Percentiles rank a stretch among this genome's conserved stretches.
These are phyloP conservation scores for Odontocolon sp. DNA, from an alignment of 2,888 invertebrate species.

Conservation along the genomic window DNA sequence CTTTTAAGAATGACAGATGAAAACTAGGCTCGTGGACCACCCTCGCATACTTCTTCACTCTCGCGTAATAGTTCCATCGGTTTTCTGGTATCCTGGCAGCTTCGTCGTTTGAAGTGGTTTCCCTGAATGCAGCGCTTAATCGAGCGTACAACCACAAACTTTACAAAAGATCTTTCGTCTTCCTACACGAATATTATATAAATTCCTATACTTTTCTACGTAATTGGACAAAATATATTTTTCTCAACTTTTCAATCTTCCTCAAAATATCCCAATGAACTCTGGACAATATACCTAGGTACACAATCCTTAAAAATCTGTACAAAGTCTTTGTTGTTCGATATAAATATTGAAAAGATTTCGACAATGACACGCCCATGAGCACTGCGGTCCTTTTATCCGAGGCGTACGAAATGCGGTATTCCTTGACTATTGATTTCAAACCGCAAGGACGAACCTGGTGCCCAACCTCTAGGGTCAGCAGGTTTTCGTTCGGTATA, in stretches of 20 bases:
- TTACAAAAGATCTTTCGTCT: neutral
- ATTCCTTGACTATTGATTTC: neutral
- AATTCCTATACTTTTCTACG: neutral
- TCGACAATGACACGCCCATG: too few species aligned
- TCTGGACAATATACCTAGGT: too few species aligned
- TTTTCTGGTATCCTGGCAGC: constrained; percentile 53
- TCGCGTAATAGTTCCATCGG: constrained; percentile 16
- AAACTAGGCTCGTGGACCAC: neutral
- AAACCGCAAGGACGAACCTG: neutral
- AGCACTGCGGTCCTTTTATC: too few species aligned
- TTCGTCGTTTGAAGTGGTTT: constrained; percentile 57
- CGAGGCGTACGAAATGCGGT: too few species aligned
- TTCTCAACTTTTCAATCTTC: too few species aligned
- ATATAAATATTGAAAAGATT: too few species aligned
- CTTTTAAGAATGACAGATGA: constrained; percentile 22
- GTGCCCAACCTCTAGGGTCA: too few species aligned
- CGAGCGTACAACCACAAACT: constrained; percentile 15
- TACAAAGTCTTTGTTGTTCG: too few species aligned
- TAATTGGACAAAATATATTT: neutral
- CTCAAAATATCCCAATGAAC: too few species aligned
- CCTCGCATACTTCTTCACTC: neutral
- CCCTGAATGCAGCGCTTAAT: constrained; percentile 39
- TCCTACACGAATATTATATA: neutral
- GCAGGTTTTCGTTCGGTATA: neutral
- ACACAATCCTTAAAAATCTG: too few species aligned